phyloP scores from a whole-genome alignment of 2,888 invertebrate genomes.

The Phengaris arion region DNA sequence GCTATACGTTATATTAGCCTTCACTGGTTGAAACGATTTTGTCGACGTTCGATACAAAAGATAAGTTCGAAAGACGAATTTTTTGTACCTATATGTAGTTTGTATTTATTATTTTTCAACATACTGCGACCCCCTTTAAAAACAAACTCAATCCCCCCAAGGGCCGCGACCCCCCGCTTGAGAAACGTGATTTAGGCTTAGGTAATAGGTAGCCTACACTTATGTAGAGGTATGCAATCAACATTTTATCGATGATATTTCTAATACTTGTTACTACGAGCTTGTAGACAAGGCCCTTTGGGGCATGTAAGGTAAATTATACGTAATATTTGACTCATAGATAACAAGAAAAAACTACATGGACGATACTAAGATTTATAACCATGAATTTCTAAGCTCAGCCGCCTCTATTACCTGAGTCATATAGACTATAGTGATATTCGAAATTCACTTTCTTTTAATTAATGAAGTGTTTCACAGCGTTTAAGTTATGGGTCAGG shows the following conservation, averaged over 20 bases:
- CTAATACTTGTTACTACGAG: background rate
- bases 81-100: no score
- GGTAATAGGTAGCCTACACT: background rate
- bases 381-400: background rate
- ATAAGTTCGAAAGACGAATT: no score
- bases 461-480: conserved; percentile 57
- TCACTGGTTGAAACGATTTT: no score
- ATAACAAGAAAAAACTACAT: conserved; percentile 52
- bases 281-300: conserved; percentile 1
- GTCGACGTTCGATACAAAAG: no score
- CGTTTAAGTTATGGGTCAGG: conserved; percentile 62
- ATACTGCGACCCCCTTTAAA: no score
- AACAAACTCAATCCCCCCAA: no score
- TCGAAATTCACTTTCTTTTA: conserved; percentile 44
- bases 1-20: no score
- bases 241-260: background rate
- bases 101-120: no score
- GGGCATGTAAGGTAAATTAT: conserved; percentile 16
- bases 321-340: conserved; percentile 57
- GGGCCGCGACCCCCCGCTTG: no score
- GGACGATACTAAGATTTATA: conserved; percentile 51
- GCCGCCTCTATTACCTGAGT: conserved; percentile 1
- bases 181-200: no score
- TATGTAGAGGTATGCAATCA: background rate
- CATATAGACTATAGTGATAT: conserved; percentile 32